Percentiles rank a stretch among this genome's conserved stretches.
Conservation (phyloP, 2,797 vertebrate species). For the Acanthis flammea region DNA sequence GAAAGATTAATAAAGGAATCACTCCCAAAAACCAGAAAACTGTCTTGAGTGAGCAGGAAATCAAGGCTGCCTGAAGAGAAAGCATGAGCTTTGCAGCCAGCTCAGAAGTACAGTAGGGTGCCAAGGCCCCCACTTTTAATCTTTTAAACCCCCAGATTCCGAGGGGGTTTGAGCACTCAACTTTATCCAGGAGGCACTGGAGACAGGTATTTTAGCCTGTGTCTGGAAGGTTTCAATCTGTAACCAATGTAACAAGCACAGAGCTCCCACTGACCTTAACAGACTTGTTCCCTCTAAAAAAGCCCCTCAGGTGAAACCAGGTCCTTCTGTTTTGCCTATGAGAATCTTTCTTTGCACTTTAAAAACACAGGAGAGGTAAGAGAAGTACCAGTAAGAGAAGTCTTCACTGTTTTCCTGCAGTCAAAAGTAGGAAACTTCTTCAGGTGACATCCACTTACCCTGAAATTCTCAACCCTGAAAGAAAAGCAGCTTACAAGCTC, state of each 20-base stretch:
- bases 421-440: not conserved
- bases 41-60: conserved; percentile 18
- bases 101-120: not conserved
- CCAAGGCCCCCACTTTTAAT: not conserved
- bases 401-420: not conserved
- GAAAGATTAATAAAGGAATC: not conserved
- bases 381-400: not conserved
- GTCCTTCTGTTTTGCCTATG: not conserved
- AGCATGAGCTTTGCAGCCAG: conserved; percentile 6
- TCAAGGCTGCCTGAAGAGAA: not conserved
- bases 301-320: not conserved
- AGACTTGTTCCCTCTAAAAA: not conserved
- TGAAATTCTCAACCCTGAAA: not conserved
- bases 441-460: not conserved
- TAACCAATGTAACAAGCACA: not conserved
- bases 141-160: not conserved
- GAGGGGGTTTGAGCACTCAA: not conserved
- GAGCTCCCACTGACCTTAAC: not conserved
- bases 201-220: not conserved
- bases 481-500: not conserved
- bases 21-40: not conserved
- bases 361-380: not conserved
- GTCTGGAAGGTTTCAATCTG: not conserved
- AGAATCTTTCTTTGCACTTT: not conserved
- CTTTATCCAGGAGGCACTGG: not conserved